Evolutionary conservation across 2,113 vertebrate species (phyloP), one percentile per base, ranked within the genome.

Genomic region (Galbula dea): DNA sequence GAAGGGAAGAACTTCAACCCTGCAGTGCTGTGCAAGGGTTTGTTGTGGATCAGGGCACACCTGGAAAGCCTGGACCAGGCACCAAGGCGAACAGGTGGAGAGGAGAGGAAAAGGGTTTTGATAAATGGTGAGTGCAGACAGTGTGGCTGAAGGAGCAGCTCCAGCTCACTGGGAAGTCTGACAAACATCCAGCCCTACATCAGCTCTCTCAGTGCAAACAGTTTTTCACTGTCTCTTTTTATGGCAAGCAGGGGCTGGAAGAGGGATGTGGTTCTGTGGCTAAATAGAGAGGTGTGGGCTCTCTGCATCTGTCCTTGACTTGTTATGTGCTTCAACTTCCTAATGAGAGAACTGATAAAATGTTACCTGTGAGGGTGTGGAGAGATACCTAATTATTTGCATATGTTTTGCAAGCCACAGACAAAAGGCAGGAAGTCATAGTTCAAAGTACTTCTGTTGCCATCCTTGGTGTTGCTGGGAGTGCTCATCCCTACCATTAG

Each of bases 191-290:
- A 17, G 58, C 13, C 3, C 39, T 36, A 4, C 30, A 2, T 7
- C 66, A 15, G 72, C 63, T 5, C 36, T 12, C 8, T 27, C 5
- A 1, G 1, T 7, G 63, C 37, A 7, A 12, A 29, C 0, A 1
- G 26, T 4, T 71, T 21, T 45, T 73, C 34, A 2, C 51, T 22
- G 5, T 12, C 41, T 23, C 49, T 66, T 3, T 68, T 32, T 24
- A 3, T 12, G 67, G 73, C 52, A 57, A 3, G 22, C 1, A 12
- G 51, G 76, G 48, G 4, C 85, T 32, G 3, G 5, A 4, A 12
- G 34, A 36, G 41, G 36, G 34, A 39, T 8, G 0, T 5, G 1
- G 41, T 39, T 65, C 22, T 51, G 45, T 65, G 72, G 52, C 12
- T 67, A 2, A 48, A 20, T 54, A 10, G 5, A 27, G 61, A 46